Evolutionary conservation across 2,113 vertebrate genomes (phyloP), one percentile per base, ranked within the genome.

Genomic region (Channa argus): DNA sequence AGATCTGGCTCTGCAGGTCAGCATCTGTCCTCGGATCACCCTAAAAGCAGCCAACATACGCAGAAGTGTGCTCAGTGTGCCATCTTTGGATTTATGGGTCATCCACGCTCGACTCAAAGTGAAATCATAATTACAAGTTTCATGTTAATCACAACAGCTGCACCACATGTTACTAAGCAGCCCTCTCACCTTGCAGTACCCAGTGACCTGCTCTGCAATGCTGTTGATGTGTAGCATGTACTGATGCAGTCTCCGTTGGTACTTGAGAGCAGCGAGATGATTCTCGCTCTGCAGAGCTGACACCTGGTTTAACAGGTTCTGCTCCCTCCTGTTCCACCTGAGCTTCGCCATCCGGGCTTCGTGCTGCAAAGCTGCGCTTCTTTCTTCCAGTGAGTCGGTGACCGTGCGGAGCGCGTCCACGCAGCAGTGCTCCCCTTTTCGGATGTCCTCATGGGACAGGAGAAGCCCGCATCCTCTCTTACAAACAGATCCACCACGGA

Each of bases 271-370:
- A 9, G 90, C 63, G 34, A 97, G 94, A 88, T 92, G 92, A 88
- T 93, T 93, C 91, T 95, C 82, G 90, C 82, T 93, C 91, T 95
- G 95, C 45, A 95, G 94, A 2, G 51, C 14, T 0, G 88, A 72
- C 51, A 95, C 92, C 92, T 92, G 95, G 56, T 90, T 92, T 24
- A 92, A 70, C 58, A 94, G 93, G 41, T 81, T 61, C 90, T 88
- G 87, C 82, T 96, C 93, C 54, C 89, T 82, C 75, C 83, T 44
- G 84, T 93, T 90, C 93, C 94, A 92, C 79, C 90, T 85, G 77
- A 88, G 77, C 45, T 89, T 86, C 67, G 82, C 88, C 75, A 82
- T 75, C 69, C 81, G 89, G 74, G 82, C 75, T 69, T 90, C 81
- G 3, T 85, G 91, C 78, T 90, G 89, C 79, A 91, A 14, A 38